Percentiles rank a stretch among this genome's conserved stretches.
These are phyloP conservation scores for Drosophila aldrichi DNA, from an alignment of 2,888 invertebrate species.

Conservation along the genomic window DNA sequence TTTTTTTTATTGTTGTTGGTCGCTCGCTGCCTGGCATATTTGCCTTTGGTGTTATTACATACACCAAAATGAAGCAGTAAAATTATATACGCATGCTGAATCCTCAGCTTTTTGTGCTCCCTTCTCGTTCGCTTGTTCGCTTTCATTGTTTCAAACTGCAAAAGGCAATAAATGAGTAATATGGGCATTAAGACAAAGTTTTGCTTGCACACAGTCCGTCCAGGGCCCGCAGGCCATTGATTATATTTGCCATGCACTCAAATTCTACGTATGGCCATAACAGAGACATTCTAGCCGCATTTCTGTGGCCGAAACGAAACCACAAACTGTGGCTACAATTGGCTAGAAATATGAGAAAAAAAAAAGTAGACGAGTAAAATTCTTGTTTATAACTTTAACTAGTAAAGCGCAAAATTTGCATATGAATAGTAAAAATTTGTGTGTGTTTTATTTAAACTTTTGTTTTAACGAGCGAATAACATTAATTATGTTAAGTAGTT, in stretches of 20 bases:
- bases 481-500: background rate
- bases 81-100: constrained; percentile 63
- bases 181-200: constrained; percentile 64
- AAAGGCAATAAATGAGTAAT: constrained; percentile 69
- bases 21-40: constrained; percentile 41
- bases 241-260: constrained; percentile 44
- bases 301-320: background rate
- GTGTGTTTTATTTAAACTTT: too few relatives aligned
- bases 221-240: constrained; percentile 21
- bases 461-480: background rate
- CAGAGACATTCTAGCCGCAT: constrained; percentile 1
- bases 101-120: background rate
- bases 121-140: background rate
- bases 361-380: too few relatives aligned
- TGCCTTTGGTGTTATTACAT: constrained; percentile 66
- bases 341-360: background rate
- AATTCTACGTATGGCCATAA: constrained; percentile 21
- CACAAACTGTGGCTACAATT: background rate
- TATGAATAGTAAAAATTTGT: background rate
- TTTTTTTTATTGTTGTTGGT: constrained; percentile 49
- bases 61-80: constrained; percentile 67
- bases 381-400: background rate
- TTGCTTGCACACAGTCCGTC: constrained; percentile 38
- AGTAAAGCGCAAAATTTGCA: background rate
- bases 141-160: constrained; percentile 61